Evolutionary conservation across 1,140 invertebrate genomes (phyloP).

Genomic region (Batillaria attramentaria): DNA sequence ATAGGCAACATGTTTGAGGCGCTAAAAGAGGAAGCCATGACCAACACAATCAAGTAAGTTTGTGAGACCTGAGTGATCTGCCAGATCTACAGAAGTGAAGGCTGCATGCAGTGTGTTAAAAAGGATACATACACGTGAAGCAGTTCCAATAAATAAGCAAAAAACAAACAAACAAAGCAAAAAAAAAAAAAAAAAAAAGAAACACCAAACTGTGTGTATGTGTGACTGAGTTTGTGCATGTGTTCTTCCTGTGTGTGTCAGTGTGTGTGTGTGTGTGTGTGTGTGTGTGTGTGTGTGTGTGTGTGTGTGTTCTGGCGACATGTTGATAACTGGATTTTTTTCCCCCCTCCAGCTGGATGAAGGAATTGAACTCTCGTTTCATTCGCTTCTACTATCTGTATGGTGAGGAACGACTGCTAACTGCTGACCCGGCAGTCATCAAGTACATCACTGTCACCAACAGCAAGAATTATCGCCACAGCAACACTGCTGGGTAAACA

Average conservation of each 20-base stretch:
- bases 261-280: not conserved
- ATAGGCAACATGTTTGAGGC: slow-evolving; percentile 55
- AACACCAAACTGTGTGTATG: no score
- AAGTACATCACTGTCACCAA: slow-evolving; percentile 57
- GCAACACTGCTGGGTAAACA: not conserved
- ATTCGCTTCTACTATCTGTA: slow-evolving; percentile 57
- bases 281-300: not conserved
- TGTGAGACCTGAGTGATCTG: no score
- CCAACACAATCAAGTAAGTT: slow-evolving; percentile 46
- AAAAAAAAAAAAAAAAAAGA: no score
- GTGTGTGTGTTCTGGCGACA: not conserved
- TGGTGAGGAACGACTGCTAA: slow-evolving; percentile 51
- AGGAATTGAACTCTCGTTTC: slow-evolving; percentile 45
- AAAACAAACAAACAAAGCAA: no score
- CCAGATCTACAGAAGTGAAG: no score
- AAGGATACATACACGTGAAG: no score
- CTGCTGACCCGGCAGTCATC: slow-evolving; percentile 56
- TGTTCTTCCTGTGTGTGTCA: not conserved
- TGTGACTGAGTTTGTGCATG: no score
- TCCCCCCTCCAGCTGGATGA: slow-evolving; percentile 49
- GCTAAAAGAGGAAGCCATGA: slow-evolving; percentile 47
- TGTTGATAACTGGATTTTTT: not conserved
- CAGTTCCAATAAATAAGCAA: no score
- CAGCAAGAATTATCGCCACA: slow-evolving; percentile 52
- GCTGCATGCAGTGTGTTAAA: no score